phyloP scores from a whole-genome alignment of 2,797 vertebrate species.

The Glyptemys insculpta region DNA sequence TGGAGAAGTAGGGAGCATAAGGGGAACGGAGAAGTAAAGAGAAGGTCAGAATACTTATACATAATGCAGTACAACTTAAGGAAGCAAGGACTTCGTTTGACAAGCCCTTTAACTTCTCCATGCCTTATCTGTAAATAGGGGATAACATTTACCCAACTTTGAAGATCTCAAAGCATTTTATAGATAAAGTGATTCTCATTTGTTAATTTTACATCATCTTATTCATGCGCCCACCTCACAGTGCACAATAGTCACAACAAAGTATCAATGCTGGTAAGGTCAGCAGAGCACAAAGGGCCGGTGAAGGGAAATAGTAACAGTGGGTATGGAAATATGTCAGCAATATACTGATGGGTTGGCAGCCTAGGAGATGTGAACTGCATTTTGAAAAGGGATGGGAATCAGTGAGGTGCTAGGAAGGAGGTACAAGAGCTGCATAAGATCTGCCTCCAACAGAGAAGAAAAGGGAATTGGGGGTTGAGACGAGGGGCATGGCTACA shows the following conservation, averaged over 20 bases:
- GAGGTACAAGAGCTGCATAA: neutral
- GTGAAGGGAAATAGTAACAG: slow-evolving; percentile 1
- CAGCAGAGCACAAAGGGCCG: neutral
- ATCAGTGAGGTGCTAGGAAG: neutral
- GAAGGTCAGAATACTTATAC: rapidly evolving
- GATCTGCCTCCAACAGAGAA: neutral
- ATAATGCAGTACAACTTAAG: neutral
- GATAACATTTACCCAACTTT: neutral
- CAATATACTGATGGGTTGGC: neutral
- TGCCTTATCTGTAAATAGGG: neutral
- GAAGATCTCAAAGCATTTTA: neutral
- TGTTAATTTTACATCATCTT: neutral
- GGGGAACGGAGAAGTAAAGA: neutral
- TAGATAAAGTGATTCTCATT: neutral
- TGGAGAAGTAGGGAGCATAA: neutral
- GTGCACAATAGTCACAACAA: neutral
- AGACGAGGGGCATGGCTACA: neutral
- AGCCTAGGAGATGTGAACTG: neutral
- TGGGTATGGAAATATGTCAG: neutral
- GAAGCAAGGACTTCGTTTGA: neutral
- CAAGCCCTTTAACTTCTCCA: neutral
- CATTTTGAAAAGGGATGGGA: neutral
- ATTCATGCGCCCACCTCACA: neutral
- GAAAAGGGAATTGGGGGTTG: neutral
- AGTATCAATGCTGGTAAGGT: neutral